Evolutionary conservation across 2,888 invertebrate species (phyloP).

Genomic region (Agriopis marginaria): DNA sequence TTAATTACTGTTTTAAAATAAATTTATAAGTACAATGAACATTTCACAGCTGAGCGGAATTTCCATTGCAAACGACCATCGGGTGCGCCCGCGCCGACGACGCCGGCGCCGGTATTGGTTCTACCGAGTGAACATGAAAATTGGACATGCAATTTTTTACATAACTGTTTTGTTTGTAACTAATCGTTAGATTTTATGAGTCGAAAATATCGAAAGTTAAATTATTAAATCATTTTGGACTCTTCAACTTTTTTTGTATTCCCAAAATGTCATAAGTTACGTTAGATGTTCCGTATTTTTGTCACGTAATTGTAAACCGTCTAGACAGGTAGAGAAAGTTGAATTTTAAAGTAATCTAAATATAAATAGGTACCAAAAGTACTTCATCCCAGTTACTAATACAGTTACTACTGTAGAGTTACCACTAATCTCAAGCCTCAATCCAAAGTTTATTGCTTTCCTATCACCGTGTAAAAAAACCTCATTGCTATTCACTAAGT

Average conservation of each 20-base stretch:
- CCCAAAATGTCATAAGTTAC: no score
- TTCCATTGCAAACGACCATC: slow-evolving; percentile 22
- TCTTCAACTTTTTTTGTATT: no score
- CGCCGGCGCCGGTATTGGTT: slow-evolving; percentile 15
- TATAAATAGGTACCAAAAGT: not conserved
- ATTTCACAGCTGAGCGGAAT: slow-evolving; percentile 27
- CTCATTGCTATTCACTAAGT: slow-evolving; percentile 30
- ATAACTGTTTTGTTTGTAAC: no score
- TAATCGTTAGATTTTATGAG: no score
- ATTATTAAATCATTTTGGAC: no score
- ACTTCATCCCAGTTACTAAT: not conserved
- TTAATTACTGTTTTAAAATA: not conserved
- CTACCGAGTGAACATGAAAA: slow-evolving; percentile 11
- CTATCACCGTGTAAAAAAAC: slow-evolving; percentile 20
- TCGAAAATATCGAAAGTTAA: no score
- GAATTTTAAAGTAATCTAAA: slow-evolving; percentile 1
- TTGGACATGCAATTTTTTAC: not conserved
- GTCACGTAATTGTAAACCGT: slow-evolving; percentile 23
- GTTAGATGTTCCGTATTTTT: slow-evolving; percentile 5
- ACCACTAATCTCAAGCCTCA: slow-evolving; percentile 15
- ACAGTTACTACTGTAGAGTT: slow-evolving; percentile 4
- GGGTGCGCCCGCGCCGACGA: not conserved
- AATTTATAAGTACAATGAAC: not conserved
- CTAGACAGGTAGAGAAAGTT: slow-evolving; percentile 24
- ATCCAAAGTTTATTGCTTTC: slow-evolving; percentile 24